Evolutionary conservation across 2,797 vertebrate genomes (phyloP).

Genomic region (Malurus splendens): DNA sequence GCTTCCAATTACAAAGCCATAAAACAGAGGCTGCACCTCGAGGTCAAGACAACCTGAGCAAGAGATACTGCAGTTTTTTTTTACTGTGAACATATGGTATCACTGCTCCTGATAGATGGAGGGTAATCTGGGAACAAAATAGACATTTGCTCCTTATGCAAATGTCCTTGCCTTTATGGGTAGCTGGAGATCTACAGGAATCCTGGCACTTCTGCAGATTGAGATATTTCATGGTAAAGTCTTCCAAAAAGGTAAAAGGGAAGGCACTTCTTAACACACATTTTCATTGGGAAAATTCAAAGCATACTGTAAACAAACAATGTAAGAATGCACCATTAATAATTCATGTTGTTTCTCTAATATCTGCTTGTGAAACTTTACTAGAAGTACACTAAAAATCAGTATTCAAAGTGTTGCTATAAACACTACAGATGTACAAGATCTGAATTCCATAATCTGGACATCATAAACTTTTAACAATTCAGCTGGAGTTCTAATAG

Average conservation of each 20-base stretch:
- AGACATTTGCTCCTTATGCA: conserved; percentile 57
- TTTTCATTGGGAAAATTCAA: neutral
- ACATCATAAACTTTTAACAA: neutral
- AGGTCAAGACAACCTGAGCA: conserved; percentile 55
- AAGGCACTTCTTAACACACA: neutral
- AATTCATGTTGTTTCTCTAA: neutral
- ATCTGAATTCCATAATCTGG: neutral
- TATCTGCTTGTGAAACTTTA: neutral
- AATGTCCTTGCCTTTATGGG: conserved; percentile 28
- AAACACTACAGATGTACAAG: neutral
- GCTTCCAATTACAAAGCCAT: conserved; percentile 35
- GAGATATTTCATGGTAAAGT: neutral
- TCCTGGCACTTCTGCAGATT: conserved; percentile 13
- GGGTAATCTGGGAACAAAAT: conserved; percentile 54
- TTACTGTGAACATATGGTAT: conserved; percentile 52
- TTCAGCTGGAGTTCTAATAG: neutral
- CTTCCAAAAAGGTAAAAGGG: neutral
- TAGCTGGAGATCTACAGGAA: conserved; percentile 49
- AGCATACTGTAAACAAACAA: neutral
- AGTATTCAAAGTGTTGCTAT: neutral
- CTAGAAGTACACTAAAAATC: neutral
- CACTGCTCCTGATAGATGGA: conserved; percentile 36
- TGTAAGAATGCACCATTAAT: neutral
- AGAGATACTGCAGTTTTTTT: conserved; percentile 23
- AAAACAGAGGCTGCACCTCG: neutral